phyloP scores from a whole-genome alignment of 2,888 invertebrate species.

The Lochmaea capreae region DNA sequence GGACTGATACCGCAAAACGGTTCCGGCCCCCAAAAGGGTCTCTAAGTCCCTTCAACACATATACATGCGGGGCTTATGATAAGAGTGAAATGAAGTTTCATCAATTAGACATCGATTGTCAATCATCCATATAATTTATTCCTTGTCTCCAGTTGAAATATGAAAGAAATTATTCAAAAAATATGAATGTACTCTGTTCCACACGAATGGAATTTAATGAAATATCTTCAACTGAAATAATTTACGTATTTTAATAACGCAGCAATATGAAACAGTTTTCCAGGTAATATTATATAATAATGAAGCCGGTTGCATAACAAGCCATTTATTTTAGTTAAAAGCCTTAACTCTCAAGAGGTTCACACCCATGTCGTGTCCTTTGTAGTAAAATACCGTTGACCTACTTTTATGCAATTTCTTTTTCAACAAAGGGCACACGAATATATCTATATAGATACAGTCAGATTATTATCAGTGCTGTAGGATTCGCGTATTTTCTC shows the following conservation, averaged over 20 bases:
- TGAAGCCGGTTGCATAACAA: conserved; percentile 21
- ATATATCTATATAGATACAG: conserved; percentile 25
- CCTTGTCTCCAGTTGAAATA: no score
- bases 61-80: no score
- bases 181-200: neutral
- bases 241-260: neutral
- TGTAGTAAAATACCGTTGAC: conserved; percentile 32
- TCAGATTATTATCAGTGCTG: conserved; percentile 24
- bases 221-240: neutral
- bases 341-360: conserved; percentile 28
- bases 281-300: conserved; percentile 20
- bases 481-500: neutral
- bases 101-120: no score
- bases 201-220: no score
- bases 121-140: no score
- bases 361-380: conserved; percentile 30
- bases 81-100: no score
- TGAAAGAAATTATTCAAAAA: neutral
- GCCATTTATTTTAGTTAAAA: conserved; percentile 34
- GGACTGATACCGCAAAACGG: no score
- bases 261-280: neutral
- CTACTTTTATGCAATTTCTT: conserved; percentile 31
- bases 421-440: conserved; percentile 23
- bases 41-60: no score
- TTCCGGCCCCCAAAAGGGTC: no score